Evolutionary conservation across 2,888 invertebrate species (phyloP).

Genomic region (Pristionchus exspectatus): DNA sequence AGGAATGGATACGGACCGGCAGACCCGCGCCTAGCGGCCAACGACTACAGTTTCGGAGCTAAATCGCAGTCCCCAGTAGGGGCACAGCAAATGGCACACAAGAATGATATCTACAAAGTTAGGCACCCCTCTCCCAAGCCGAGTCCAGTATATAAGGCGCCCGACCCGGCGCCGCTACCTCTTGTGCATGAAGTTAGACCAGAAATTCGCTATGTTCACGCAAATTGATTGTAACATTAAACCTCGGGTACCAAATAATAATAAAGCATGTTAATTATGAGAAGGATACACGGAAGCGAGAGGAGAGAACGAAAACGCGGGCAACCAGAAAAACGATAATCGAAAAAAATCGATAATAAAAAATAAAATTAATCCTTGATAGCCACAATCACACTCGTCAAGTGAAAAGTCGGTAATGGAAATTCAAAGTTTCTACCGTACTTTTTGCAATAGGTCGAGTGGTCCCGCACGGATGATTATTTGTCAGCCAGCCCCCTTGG

Average conservation of each 20-base stretch:
- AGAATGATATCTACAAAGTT: slow-evolving; percentile 17
- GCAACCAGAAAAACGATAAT: background rate
- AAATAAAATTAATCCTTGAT: background rate
- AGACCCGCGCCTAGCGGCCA: background rate
- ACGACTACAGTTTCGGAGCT: slow-evolving; percentile 17
- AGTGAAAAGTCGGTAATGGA: too few species aligned
- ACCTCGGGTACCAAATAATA: background rate
- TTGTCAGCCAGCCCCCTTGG: background rate
- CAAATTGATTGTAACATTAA: slow-evolving; percentile 7
- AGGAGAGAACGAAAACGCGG: background rate
- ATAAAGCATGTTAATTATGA: background rate
- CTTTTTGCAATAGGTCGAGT: too few species aligned
- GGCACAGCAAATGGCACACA: background rate
- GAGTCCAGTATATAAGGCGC: background rate
- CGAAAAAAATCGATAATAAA: background rate
- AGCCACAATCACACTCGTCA: background rate
- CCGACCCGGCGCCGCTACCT: slow-evolving; percentile 25
- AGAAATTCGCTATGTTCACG: slow-evolving; percentile 4
- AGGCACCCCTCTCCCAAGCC: background rate
- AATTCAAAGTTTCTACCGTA: too few species aligned
- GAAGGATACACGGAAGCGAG: background rate
- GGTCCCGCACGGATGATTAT: too few species aligned
- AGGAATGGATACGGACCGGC: background rate
- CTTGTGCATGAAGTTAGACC: background rate
- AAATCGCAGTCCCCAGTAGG: background rate